Evolutionary conservation across 35 echinoderm and acorn worm species (phyloP).

Genomic region (Strongylocentrotus purpuratus): DNA sequence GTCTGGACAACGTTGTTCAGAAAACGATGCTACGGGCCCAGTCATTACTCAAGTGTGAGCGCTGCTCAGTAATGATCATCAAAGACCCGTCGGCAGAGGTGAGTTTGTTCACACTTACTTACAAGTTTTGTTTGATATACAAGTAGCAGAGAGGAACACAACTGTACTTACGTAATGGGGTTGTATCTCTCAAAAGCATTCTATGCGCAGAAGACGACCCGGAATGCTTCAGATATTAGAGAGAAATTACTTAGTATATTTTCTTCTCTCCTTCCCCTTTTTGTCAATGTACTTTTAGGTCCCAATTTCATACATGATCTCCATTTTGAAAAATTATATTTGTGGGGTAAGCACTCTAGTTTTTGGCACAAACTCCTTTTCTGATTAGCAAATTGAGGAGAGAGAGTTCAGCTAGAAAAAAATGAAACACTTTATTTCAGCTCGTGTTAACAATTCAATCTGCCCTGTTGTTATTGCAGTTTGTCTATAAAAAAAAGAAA

Average conservation of each 20-base stretch:
- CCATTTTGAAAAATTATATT: background rate
- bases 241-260: too few relatives aligned
- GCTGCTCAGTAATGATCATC: constrained; percentile 91
- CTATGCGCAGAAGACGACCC: too few relatives aligned
- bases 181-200: too few relatives aligned
- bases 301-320: background rate
- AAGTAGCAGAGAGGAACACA: background rate
- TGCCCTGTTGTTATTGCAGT: background rate
- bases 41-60: constrained; percentile 78
- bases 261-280: too few relatives aligned
- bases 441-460: background rate
- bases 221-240: too few relatives aligned
- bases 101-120: constrained; percentile 25
- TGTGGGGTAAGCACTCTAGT: background rate
- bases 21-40: constrained; percentile 97
- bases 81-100: constrained; percentile 89
- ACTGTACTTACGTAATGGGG: too few relatives aligned
- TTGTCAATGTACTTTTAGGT: background rate
- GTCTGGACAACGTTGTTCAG: constrained; percentile 94
- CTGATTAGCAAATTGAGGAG: background rate
- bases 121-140: background rate
- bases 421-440: background rate
- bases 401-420: background rate
- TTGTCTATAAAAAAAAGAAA: background rate
- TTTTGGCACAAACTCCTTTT: background rate